These are phyloP conservation scores for Rapana venosa DNA, from an alignment of 2,888 invertebrate species.

Conservation along the genomic window DNA sequence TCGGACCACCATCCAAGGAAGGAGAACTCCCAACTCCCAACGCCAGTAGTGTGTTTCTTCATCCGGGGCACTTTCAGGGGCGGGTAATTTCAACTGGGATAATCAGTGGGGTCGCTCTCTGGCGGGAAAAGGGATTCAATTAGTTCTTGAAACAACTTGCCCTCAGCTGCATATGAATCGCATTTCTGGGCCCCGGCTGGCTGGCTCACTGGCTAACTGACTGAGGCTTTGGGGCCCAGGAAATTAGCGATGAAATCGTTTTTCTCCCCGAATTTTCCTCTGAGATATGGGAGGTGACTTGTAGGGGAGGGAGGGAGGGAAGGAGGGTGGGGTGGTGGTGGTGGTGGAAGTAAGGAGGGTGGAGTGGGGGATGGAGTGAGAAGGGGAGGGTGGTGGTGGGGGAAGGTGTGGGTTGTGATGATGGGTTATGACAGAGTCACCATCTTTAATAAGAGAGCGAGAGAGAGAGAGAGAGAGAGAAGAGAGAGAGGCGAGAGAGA, in stretches of 20 bases:
- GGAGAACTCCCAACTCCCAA: constrained; percentile 16
- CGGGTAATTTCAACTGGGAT: constrained; percentile 23
- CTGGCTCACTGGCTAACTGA: neutral
- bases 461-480: too few relatives aligned
- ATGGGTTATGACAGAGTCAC: too few relatives aligned
- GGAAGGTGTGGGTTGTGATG: neutral
- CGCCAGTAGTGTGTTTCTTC: neutral
- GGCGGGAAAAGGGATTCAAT: constrained; percentile 11
- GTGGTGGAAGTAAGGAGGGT: neutral
- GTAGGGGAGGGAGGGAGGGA: neutral
- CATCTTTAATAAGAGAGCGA: too few relatives aligned
- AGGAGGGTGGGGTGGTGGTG: neutral
- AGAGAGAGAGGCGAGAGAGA: too few relatives aligned
- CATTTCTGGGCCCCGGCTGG: constrained; percentile 20
- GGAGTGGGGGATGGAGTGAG: neutral
- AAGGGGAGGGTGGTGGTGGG: neutral
- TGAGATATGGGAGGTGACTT: too few relatives aligned
- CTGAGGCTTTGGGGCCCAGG: neutral
- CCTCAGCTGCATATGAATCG: constrained; percentile 33
- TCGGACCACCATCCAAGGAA: neutral
- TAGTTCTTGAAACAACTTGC: constrained; percentile 27
- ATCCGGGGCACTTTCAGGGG: neutral
- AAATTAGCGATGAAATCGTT: constrained; percentile 36
- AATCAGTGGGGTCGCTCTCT: neutral
- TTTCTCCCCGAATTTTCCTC: neutral